These are phyloP conservation scores for human DNA, from an alignment of 2,113 vertebrate species.

Conservation along the genomic window DNA sequence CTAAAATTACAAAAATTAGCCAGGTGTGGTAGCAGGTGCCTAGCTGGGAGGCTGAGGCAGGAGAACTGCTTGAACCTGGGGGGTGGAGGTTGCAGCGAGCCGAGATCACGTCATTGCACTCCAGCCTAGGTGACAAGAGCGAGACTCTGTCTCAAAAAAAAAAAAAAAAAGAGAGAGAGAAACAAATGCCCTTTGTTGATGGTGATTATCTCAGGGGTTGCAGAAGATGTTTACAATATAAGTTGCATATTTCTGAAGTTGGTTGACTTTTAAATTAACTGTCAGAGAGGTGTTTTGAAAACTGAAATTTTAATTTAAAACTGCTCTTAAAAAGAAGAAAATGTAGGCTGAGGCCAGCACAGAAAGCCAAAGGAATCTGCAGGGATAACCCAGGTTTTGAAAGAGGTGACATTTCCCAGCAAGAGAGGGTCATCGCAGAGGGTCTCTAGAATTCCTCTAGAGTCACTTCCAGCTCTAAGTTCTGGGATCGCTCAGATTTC, in stretches of 20 bases:
- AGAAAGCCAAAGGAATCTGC: background rate
- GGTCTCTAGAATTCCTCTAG: background rate
- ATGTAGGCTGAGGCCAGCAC: background rate
- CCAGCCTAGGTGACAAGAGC: no score
- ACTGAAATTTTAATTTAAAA: constrained; percentile 20
- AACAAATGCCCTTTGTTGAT: fast-evolving
- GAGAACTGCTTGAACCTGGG: no score
- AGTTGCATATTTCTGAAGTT: background rate
- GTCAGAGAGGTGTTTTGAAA: constrained; percentile 36
- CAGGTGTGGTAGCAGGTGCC: no score
- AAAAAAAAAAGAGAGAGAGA: background rate
- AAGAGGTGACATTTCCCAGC: constrained; percentile 19
- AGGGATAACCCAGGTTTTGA: background rate
- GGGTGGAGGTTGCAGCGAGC: no score
- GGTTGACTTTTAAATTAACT: background rate
- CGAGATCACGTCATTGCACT: fast-evolving
- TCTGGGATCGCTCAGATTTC: background rate
- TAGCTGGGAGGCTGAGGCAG: no score
- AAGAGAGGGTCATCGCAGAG: background rate
- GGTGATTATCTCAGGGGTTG: background rate
- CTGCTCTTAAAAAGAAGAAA: constrained; percentile 1
- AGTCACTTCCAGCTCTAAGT: background rate
- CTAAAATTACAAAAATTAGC: no score
- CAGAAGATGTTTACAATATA: background rate
- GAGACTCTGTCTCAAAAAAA: no score